A percentile compares a stretch with the other conserved stretches of the same genome.
Conservation (phyloP, 2,113 vertebrate species). For the Verasper variegatus region DNA sequence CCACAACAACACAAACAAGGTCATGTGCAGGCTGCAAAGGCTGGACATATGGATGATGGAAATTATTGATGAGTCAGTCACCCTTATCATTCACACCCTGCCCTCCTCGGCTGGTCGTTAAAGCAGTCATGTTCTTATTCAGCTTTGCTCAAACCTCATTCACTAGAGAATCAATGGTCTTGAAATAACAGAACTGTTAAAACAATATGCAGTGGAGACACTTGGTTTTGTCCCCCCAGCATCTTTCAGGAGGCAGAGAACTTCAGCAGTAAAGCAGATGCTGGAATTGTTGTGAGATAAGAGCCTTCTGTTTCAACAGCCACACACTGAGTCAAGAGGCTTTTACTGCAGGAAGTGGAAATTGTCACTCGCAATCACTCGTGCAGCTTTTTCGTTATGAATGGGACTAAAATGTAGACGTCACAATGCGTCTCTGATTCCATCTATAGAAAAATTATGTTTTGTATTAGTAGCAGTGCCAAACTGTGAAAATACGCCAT, state of each 20-base stretch:
- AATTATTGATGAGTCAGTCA: constrained; percentile 59
- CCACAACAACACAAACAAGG: constrained; percentile 40
- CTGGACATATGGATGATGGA: constrained; percentile 47
- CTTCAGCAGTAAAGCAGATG: constrained; percentile 67
- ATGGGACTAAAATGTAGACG: constrained; percentile 2
- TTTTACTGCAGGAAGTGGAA: constrained; percentile 37
- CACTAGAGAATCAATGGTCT: too few species aligned
- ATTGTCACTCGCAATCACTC: constrained; percentile 38
- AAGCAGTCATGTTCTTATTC: constrained; percentile 17
- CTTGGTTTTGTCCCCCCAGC: constrained; percentile 7
- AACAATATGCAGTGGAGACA: constrained; percentile 13
- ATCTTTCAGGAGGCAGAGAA: constrained; percentile 15
- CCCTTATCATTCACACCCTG: constrained; percentile 38
- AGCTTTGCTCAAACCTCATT: neutral
- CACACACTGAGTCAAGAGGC: constrained; percentile 17
- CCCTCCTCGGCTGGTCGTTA: constrained; percentile 29
- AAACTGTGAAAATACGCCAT: neutral
- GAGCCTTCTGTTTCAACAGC: constrained; percentile 35
- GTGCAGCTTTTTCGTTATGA: constrained; percentile 20
- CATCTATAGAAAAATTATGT: neutral
- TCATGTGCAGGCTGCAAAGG: constrained; percentile 18
- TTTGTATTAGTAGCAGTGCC: neutral
- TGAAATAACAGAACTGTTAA: neutral
- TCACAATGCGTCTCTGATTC: neutral
- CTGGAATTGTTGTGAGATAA: constrained; percentile 58